Evolutionary conservation across 2,113 vertebrate species (phyloP).

Genomic region (Thalassarche chlororhynchos): DNA sequence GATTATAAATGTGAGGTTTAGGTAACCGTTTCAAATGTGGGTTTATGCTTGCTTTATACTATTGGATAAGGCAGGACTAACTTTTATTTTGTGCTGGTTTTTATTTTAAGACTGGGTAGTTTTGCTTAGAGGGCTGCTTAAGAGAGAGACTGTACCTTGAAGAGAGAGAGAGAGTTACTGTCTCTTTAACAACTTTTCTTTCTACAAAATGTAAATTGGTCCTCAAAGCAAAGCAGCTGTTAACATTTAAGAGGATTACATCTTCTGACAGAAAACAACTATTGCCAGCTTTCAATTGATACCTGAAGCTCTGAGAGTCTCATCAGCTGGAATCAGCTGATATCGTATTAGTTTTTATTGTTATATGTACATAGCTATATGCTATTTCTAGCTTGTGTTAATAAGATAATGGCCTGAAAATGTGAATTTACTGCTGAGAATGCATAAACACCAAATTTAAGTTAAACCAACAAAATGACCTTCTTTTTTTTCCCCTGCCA

Average conservation of each 20-base stretch:
- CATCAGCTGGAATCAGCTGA: not conserved
- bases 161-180: not conserved
- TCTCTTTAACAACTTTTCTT: not conserved
- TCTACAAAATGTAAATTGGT: not conserved
- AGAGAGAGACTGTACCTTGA: not conserved
- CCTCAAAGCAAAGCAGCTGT: not conserved
- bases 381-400: not conserved
- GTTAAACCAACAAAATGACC: not conserved
- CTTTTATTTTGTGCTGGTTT: not conserved
- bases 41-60: not conserved
- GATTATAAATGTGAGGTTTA: not conserved
- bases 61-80: not conserved
- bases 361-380: not conserved
- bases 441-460: not conserved
- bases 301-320: not conserved
- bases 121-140: not conserved
- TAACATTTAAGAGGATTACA: not conserved
- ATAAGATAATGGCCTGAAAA: not conserved
- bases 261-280: not conserved
- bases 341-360: not conserved
- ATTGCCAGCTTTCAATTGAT: not conserved
- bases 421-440: not conserved
- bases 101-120: not conserved
- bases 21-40: not conserved
- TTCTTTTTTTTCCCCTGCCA: not conserved